Evolutionary conservation across 1,140 invertebrate species (phyloP), one percentile per base, ranked within the genome.

Genomic region (Tribolium castaneum): DNA sequence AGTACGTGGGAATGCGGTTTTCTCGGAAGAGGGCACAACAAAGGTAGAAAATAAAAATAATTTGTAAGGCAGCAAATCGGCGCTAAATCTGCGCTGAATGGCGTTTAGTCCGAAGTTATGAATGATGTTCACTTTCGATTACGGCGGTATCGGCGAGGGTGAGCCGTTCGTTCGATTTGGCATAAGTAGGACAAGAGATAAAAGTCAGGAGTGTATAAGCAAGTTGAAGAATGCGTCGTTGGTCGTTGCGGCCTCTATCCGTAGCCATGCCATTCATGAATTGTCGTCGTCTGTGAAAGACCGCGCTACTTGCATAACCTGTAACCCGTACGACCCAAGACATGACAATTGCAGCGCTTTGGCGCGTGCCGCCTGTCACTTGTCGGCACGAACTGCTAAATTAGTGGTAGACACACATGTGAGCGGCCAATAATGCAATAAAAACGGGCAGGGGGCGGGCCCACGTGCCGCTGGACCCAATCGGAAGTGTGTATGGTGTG

Each of bases 381-480:
- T 80, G 78, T 75, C 74, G 70, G 66, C 74, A 77, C 75, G 59
- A 10, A 39, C 66, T 35, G 70, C 71, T 77, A 77, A 70, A 80
- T 80, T 76, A 77, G 78, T 74, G 78, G 49, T 77, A 73, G 30
- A 62, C 30, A 75, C 71, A 80, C 78, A 77, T 70, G 78, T 77
- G 75, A 77, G 72, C 75, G 49, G 76, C 78, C 78, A 80, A 75
- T 81, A 78, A 78, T 78, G 80, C 78, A 80, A 82, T 80, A 80
- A 82, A 82, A 78, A 78, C 70, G 76, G 78, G 71, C 77, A 76
- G 72, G 79, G 77, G 77, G 81, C 81, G 77, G 66, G 50, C 50
- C 76, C 80, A 79, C 76, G 78, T 76, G 75, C 71, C 74, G 75
- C 56, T 78, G 78, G 81, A 78, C 78, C 78, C 80, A 80, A 80